Evolutionary conservation across 1,140 invertebrate species (phyloP).

Genomic region (Neodiprion virginianus): DNA sequence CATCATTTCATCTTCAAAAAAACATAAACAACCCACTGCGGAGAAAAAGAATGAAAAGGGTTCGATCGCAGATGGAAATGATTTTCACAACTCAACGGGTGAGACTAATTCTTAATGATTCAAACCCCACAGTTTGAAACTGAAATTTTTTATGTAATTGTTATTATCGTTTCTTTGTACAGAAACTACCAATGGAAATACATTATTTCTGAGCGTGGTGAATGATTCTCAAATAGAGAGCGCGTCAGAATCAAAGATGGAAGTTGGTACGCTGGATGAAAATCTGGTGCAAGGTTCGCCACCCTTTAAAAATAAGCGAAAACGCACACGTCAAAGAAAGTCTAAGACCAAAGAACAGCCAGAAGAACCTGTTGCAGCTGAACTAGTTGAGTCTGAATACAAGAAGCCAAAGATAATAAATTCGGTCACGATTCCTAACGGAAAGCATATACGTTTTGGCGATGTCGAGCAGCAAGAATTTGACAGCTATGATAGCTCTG

Average conservation of each 20-base stretch:
- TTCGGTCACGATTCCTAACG: constrained; percentile 29
- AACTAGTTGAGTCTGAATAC: constrained; percentile 9
- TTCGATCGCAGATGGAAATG: neutral
- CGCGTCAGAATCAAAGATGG: constrained; percentile 26
- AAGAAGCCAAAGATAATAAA: constrained; percentile 39
- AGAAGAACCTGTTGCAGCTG: neutral
- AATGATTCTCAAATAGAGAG: constrained; percentile 25
- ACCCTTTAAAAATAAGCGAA: constrained; percentile 15
- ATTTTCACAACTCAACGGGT: constrained; percentile 6
- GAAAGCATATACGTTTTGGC: constrained; percentile 44
- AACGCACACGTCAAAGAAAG: constrained; percentile 37
- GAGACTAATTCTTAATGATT: constrained; percentile 14
- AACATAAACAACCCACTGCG: neutral
- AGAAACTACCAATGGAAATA: constrained; percentile 16
- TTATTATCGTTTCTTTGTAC: constrained; percentile 22
- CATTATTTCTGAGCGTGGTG: constrained; percentile 28
- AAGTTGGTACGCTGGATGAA: constrained; percentile 27
- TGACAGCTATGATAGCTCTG: neutral
- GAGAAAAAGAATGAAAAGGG: neutral
- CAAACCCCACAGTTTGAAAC: neutral
- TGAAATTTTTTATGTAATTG: too few relatives aligned
- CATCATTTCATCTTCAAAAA: neutral
- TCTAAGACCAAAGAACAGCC: neutral
- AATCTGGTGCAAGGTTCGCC: constrained; percentile 10
- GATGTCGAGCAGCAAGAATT: constrained; percentile 13